Evolutionary conservation across 1,140 invertebrate genomes (phyloP), one percentile per base, ranked within the genome.

Genomic region (Anastrepha ludens): DNA sequence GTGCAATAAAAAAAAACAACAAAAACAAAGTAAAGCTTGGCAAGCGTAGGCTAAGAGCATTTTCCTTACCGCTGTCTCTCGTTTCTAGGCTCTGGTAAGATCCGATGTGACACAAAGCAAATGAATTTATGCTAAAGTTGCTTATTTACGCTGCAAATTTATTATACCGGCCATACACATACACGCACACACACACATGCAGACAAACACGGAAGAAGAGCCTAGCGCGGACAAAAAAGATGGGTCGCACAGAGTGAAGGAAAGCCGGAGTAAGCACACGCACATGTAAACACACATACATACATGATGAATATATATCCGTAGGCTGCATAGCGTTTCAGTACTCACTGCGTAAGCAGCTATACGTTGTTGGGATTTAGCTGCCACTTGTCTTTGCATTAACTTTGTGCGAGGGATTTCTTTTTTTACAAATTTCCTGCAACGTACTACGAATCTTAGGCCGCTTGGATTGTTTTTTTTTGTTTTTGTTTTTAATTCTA

Each of bases 41-140:
- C 41, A 44, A 17, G 67, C 67, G 39, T 39, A 11, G 11, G 74
- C 47, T 50, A 81, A 55, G 74, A 50, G 17, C 39, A 81, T 67
- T 67, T 67, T 67, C n/a, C 64, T 39, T 2, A n/a, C 47, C 47
- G 6, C 47, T 29, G 47, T 20, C 50, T 55, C n/a, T 13, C 17
- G 74, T 55, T 29, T 9, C 74, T 81, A 55, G 70, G 17, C 41
- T 81, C 74, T 55, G 17, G 39, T 11, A 2, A 4, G 67, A 81
- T 55, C 74, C 20, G 50, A 7, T 50, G 74, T 55, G 74, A 55
- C 74, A 81, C 74, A 81, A 81, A 81, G 74, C 47, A 81, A 81
- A 81, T 81, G 74, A 81, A 81, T 81, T 81, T 81, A 81, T 47
- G 74, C 47, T 81, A 81, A 81, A 81, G 47, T 81, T 81, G 17